Evolutionary conservation across 1,140 invertebrate genomes (phyloP).

Genomic region (Brachionus rotundiformis): DNA sequence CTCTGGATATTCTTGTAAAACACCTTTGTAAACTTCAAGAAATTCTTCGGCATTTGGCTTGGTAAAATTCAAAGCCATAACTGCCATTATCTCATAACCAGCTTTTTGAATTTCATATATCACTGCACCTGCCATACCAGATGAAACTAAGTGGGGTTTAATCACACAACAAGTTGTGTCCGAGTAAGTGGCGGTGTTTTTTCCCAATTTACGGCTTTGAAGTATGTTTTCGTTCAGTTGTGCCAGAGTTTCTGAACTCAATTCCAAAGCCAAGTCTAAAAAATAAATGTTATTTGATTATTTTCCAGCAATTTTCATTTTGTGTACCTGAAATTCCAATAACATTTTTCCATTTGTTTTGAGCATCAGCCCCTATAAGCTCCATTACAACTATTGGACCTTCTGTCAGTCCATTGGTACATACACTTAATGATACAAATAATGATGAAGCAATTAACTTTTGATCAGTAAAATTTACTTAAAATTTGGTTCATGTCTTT

Average conservation of each 20-base stretch:
- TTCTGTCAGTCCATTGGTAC: constrained; percentile 62
- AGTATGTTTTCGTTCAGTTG: constrained; percentile 18
- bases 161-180: constrained; percentile 80
- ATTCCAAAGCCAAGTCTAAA: constrained; percentile 18
- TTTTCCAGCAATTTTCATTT: background rate
- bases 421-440: background rate
- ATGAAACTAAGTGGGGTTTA: constrained; percentile 83
- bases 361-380: constrained; percentile 73
- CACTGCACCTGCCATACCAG: constrained; percentile 71
- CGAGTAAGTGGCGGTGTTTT: constrained; percentile 69
- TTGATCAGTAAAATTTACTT: too few relatives aligned
- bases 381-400: constrained; percentile 75
- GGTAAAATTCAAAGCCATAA: constrained; percentile 71
- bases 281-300: background rate
- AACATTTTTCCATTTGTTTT: constrained; percentile 58
- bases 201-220: constrained; percentile 67
- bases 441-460: too few relatives aligned
- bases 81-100: constrained; percentile 75
- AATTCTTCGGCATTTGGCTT: constrained; percentile 82
- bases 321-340: constrained; percentile 53
- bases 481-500: constrained; percentile 43
- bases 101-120: constrained; percentile 74
- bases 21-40: constrained; percentile 88
- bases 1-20: constrained; percentile 77
- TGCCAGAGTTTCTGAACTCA: background rate